Conservation (phyloP, 2,888 invertebrate genomes). For the Branchellion lobata region DNA sequence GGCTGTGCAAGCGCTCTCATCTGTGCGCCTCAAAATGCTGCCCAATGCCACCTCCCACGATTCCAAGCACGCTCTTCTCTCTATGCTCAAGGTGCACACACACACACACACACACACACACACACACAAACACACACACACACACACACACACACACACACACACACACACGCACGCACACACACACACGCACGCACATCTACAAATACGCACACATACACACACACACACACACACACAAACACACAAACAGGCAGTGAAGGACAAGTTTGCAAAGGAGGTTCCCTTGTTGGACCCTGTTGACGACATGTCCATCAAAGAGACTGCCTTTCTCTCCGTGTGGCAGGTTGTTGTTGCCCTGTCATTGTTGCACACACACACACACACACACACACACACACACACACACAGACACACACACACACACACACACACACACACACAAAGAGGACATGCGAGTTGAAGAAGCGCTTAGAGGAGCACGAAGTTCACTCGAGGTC, state of each 20-base stretch:
- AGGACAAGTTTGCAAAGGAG: conserved; percentile 82
- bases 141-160: conserved; percentile 42
- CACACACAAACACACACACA: conserved; percentile 25
- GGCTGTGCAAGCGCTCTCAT: conserved; percentile 69
- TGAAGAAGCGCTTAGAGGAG: not conserved
- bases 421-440: too few relatives aligned
- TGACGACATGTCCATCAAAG: conserved; percentile 91
- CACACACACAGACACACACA: too few relatives aligned
- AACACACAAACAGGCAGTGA: conserved; percentile 65
- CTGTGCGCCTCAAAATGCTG: conserved; percentile 71
- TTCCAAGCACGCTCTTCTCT: conserved; percentile 35
- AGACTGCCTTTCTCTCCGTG: conserved; percentile 65
- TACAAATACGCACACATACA: not conserved
- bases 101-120: conserved; percentile 43
- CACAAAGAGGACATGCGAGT: conserved; percentile 10
- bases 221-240: conserved; percentile 11
- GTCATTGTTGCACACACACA: too few relatives aligned
- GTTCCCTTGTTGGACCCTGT: conserved; percentile 88
- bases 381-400: too few relatives aligned
- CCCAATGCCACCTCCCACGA: conserved; percentile 16
- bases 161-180: conserved; percentile 41
- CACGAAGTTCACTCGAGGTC: conserved; percentile 4
- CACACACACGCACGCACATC: conserved; percentile 44
- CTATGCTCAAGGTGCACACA: conserved; percentile 15
- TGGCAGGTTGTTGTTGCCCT: not conserved